Conservation (phyloP, 92 coral and sea anemone genomes). For the Ricordea florida region DNA sequence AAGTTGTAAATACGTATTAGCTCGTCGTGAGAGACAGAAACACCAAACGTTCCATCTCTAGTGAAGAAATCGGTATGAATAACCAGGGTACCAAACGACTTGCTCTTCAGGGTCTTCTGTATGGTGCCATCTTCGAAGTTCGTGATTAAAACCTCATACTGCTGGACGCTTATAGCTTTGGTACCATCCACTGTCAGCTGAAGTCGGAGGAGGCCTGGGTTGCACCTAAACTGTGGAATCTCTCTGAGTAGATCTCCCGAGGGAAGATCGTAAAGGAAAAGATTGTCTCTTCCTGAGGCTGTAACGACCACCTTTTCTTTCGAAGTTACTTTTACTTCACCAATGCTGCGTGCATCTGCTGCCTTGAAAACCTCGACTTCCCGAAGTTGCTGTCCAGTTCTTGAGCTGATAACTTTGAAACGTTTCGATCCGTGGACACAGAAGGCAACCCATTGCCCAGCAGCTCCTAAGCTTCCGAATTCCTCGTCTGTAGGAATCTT, state of each 20-base stretch:
- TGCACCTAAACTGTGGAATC: constrained; percentile 59
- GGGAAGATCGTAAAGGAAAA: constrained; percentile 54
- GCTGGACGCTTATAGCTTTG: constrained; percentile 55
- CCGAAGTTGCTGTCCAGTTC: constrained; percentile 49
- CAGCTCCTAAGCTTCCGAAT: constrained; percentile 68
- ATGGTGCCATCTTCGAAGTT: constrained; percentile 64
- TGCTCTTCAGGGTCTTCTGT: constrained; percentile 64
- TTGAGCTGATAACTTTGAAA: constrained; percentile 57
- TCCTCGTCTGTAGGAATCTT: constrained; percentile 55
- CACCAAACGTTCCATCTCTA: constrained; percentile 63
- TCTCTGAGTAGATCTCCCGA: constrained; percentile 64
- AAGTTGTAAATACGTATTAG: constrained; percentile 87
- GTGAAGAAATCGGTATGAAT: constrained; percentile 68
- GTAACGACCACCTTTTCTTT: constrained; percentile 64
- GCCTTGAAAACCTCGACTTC: constrained; percentile 46
- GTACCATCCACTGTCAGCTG: constrained; percentile 64
- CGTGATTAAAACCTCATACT: constrained; percentile 74
- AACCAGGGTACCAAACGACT: constrained; percentile 70
- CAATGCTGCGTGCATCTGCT: constrained; percentile 36
- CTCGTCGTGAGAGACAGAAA: constrained; percentile 72
- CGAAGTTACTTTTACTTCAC: constrained; percentile 54
- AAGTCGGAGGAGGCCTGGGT: constrained; percentile 66
- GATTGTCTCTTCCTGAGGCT: constrained; percentile 54
- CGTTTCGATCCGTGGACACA: constrained; percentile 53
- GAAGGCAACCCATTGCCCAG: constrained; percentile 50